Base-by-base conservation (phyloP, 35 echinoderm and acorn worm genomes). In the Lytechinus pictus region DNA sequence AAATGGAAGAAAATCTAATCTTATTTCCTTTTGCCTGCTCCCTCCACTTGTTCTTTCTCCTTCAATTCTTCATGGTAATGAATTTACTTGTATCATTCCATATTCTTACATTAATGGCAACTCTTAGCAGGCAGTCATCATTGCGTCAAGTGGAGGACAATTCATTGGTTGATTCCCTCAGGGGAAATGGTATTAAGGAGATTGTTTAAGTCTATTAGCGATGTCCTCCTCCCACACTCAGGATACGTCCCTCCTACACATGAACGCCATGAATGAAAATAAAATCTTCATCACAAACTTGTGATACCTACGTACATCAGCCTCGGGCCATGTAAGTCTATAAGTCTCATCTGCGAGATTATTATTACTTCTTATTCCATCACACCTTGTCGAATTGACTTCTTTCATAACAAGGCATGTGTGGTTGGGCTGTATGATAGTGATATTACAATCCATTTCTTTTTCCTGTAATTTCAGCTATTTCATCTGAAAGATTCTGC, bases 151-250 rank as follows among this genome's bases (percentile, higher is more conserved):
- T 79, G 66, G 66, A 79, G 66, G 66, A 16, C 66, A 79, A 79
- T 79, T 79, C 66, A 79, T 79, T 24, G 66, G 19, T 6, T 79
- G 66, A 79, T 79, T 7, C 66, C 66, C 66, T 79, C 4, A 79
- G 66, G 66, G 33, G 66, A 79, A 79, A 79, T 79, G 66, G 66
- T 79, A 79, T 79, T 79, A 79, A 79, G 66, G 66, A 79, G 66
- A 79, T 79, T 79, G 66, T 79, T 79, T 79, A 79, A 79, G 66
- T 79, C 66, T 79, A 79, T 79, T 79, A 79, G 66, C 66, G 66
- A 79, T 79, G 66, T 79, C 19, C 66, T 79, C 66, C 66, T 79
- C 66, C 66, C 66, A 19, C 16, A 79, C 66, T 79, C 66, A 5
- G 19, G 33, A 16, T n/a, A 24, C 16, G 66, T 79, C 66, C 66